phyloP scores from a whole-genome alignment of 1,140 invertebrate genomes.

The Battus philenor region DNA sequence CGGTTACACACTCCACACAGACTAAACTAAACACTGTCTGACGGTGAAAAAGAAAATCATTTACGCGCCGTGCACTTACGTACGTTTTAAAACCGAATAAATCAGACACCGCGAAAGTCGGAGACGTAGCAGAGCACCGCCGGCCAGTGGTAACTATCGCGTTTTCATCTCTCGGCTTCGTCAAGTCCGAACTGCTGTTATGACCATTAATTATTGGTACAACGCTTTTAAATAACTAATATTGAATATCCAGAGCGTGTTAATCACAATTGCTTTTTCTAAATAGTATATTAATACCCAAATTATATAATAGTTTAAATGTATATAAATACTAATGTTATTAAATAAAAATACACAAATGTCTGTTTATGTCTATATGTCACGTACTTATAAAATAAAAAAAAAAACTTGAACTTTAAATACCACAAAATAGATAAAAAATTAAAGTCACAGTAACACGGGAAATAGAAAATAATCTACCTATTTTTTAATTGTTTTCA shows the following conservation, averaged over 20 bases:
- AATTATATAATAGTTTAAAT: too few relatives aligned
- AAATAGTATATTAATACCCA: too few relatives aligned
- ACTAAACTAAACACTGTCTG: constrained; percentile 36
- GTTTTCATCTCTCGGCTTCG: constrained; percentile 54
- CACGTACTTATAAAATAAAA: too few relatives aligned
- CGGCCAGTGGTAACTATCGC: constrained; percentile 54
- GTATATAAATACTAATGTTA: too few relatives aligned
- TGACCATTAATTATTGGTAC: constrained; percentile 24
- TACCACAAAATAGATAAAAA: too few relatives aligned
- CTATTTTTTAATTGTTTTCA: too few relatives aligned
- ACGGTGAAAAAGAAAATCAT: constrained; percentile 67
- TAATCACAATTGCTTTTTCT: too few relatives aligned
- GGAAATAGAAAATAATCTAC: too few relatives aligned
- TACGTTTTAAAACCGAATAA: constrained; percentile 64
- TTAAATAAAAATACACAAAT: too few relatives aligned
- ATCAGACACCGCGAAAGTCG: constrained; percentile 67
- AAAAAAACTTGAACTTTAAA: too few relatives aligned
- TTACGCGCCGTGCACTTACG: constrained; percentile 67
- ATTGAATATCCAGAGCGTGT: neutral
- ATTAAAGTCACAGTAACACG: too few relatives aligned
- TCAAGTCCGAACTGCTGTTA: constrained; percentile 36
- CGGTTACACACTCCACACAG: constrained; percentile 41
- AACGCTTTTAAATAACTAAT: constrained; percentile 17
- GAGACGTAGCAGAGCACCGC: constrained; percentile 32
- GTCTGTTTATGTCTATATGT: too few relatives aligned